Evolutionary conservation across 2,888 invertebrate species (phyloP), one percentile per base, ranked within the genome.

Genomic region (Agrenia bidenticulata): DNA sequence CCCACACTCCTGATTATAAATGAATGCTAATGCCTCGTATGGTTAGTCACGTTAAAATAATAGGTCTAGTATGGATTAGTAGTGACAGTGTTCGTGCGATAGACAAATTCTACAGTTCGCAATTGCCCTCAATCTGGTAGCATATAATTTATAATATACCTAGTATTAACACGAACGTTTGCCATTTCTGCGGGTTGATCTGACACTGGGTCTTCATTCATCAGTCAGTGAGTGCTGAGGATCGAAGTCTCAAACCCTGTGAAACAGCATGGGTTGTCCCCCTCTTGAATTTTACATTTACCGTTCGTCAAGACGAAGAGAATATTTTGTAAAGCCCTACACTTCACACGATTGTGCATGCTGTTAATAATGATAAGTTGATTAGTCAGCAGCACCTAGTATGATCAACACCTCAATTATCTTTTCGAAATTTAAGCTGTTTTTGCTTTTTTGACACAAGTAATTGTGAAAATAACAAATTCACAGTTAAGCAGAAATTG

Each of bases 171-270:
- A 60, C 60, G 60, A 60, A 60, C 60, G 51, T 51, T 60, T 60
- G 32, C 32, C 32, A 32, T 50, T 60, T 37, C 50, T 60, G 39
- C 37, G 60, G 60, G 60, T 51, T 60, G 60, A 45, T 45, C 45
- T 45, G 45, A 45, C 19, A 19, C 19, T 15, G n/a, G 45, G 45
- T 55, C 55, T 11, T 55, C 55, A n/a, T 55, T 57, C 56, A 57
- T 63, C 63, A 63, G 63, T 63, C 57, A 37, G 37, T 51, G 27
- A 37, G 57, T 57, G 45, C 50, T 51, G 49, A 42, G 32, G 62
- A 32, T 26, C 57, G 57, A 63, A 63, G 63, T 57, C 51, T 63
- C 58, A 63, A 42, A 58, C 63, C 63, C 63, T 63, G 63, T 39
- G 63, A 63, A 63, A 57, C 57, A 57, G 56, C 41, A 57, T 15